These are phyloP conservation scores for Acronicta psi DNA, from an alignment of 2,888 invertebrate species.

Conservation along the genomic window DNA sequence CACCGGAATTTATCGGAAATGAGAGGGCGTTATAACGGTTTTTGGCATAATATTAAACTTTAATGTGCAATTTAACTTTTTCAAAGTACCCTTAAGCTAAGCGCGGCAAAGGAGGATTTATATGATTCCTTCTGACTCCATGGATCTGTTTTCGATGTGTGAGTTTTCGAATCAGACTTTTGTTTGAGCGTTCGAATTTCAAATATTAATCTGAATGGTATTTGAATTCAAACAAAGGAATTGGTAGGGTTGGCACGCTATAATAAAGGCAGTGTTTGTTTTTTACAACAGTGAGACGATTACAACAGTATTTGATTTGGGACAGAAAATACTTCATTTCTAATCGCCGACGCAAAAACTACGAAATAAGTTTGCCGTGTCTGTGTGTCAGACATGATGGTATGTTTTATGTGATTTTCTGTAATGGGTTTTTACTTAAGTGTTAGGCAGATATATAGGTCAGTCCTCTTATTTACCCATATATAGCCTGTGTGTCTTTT, in stretches of 20 bases:
- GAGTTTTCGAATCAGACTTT: constrained; percentile 16
- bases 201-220: constrained; percentile 15
- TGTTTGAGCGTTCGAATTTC: constrained; percentile 14
- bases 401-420: too few species aligned
- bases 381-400: too few species aligned
- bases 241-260: background rate
- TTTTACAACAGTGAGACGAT: too few species aligned
- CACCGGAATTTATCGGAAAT: constrained; percentile 71
- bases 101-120: constrained; percentile 26
- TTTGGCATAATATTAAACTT: constrained; percentile 65
- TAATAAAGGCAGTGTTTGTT: background rate
- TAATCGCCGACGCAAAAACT: too few species aligned
- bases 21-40: constrained; percentile 60
- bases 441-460: too few species aligned
- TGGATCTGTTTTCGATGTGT: constrained; percentile 27
- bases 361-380: too few species aligned
- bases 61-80: constrained; percentile 72
- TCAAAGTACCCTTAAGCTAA: constrained; percentile 49
- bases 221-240: constrained; percentile 15
- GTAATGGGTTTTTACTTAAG: too few species aligned
- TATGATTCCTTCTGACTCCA: constrained; percentile 28
- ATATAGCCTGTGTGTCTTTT: too few species aligned
- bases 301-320: too few species aligned
- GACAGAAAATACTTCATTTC: too few species aligned
- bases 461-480: too few species aligned